Conservation (phyloP, 2,888 invertebrate species). For the Onthophagus sagittarius region DNA sequence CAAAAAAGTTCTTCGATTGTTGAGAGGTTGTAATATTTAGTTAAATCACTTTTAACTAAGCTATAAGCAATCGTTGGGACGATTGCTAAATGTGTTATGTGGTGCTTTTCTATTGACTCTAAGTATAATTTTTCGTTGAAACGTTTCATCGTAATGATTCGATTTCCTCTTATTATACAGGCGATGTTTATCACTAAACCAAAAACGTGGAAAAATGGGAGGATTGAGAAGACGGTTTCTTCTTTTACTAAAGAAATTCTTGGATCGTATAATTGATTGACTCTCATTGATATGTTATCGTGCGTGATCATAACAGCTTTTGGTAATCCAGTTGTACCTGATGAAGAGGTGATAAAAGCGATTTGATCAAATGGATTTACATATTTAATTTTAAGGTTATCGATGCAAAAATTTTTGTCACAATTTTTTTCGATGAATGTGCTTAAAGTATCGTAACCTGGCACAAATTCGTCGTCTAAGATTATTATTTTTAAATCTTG, state of each 20-base stretch:
- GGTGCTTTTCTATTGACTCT: conserved; percentile 59
- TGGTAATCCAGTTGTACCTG: conserved; percentile 59
- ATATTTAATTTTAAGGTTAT: conserved; percentile 44
- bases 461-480: conserved; percentile 51
- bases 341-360: conserved; percentile 68
- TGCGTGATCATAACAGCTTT: too few relatives aligned
- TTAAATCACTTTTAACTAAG: conserved; percentile 50
- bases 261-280: conserved; percentile 14
- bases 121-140: conserved; percentile 68
- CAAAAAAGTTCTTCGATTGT: conserved; percentile 43
- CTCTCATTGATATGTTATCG: conserved; percentile 54
- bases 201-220: conserved; percentile 37
- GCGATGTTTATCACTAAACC: conserved; percentile 34
- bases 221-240: conserved; percentile 11
- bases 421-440: conserved; percentile 20
- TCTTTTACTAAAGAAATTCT: not conserved
- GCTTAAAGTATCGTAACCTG: conserved; percentile 52
- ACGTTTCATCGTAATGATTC: conserved; percentile 45
- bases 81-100: conserved; percentile 28
- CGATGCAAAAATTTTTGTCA: conserved; percentile 44
- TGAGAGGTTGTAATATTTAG: conserved; percentile 48
- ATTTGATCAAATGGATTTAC: conserved; percentile 55
- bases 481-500: conserved; percentile 50
- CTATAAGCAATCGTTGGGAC: conserved; percentile 54
- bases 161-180: conserved; percentile 28